These are phyloP conservation scores for Formica aserva DNA, from an alignment of 2,888 invertebrate species.

Conservation along the genomic window DNA sequence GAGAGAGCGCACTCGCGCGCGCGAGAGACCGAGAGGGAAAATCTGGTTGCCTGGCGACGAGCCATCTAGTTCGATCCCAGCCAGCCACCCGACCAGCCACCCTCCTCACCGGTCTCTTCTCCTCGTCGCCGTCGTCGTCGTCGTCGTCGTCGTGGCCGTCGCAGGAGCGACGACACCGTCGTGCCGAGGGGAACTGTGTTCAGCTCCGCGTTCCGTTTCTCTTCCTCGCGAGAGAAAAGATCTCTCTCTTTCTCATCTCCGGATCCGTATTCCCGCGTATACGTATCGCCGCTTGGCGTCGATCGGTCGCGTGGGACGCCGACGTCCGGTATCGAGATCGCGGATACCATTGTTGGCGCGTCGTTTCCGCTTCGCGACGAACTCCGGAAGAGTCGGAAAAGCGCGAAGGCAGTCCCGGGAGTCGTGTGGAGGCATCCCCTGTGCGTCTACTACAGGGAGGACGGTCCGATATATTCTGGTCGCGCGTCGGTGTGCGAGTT, in stretches of 20 bases:
- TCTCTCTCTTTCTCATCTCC: constrained; percentile 13
- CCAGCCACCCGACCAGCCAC: constrained; percentile 81
- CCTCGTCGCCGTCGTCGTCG: constrained; percentile 21
- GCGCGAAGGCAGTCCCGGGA: neutral
- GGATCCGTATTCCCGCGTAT: neutral
- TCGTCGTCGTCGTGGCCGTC: constrained; percentile 25
- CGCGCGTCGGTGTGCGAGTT: constrained; percentile 27
- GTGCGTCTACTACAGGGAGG: neutral
- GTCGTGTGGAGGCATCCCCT: constrained; percentile 6
- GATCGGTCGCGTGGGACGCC: constrained; percentile 54
- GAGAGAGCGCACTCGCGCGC: constrained; percentile 33
- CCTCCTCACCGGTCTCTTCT: constrained; percentile 61
- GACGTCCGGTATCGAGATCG: constrained; percentile 52
- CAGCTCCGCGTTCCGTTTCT: constrained; percentile 44
- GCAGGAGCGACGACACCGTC: constrained; percentile 71
- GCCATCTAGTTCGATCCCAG: constrained; percentile 86
- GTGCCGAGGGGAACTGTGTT: constrained; percentile 47
- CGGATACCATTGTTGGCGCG: constrained; percentile 40
- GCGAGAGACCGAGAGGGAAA: constrained; percentile 67
- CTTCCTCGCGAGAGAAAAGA: neutral
- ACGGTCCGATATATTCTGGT: constrained; percentile 9
- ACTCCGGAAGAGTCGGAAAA: constrained; percentile 8
- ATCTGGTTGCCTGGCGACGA: constrained; percentile 85
- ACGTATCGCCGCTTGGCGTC: neutral
- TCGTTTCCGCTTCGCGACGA: constrained; percentile 5